phyloP scores from a whole-genome alignment of 2,888 invertebrate genomes.

The Drosophila testacea region DNA sequence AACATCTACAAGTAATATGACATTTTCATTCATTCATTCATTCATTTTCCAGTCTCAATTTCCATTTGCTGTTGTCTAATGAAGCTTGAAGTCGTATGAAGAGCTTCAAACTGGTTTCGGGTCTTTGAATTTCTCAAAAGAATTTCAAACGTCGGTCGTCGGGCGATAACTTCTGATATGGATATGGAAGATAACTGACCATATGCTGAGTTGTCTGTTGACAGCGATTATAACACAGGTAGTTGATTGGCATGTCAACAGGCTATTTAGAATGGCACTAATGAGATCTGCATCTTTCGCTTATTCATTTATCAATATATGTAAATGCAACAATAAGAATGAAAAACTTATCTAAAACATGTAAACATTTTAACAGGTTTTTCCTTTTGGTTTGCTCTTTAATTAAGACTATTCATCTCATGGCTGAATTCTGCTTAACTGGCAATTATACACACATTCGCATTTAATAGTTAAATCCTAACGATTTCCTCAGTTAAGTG shows the following conservation, averaged over 20 bases:
- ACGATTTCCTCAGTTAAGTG: slow-evolving; percentile 65
- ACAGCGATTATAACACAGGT: slow-evolving; percentile 41
- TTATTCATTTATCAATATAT: background rate
- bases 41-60: slow-evolving; percentile 19
- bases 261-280: slow-evolving; percentile 21
- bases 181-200: slow-evolving; percentile 52
- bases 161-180: slow-evolving; percentile 66
- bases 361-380: background rate
- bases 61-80: slow-evolving; percentile 50
- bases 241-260: slow-evolving; percentile 44
- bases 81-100: slow-evolving; percentile 50
- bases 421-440: slow-evolving; percentile 29
- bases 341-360: slow-evolving; percentile 8
- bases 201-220: slow-evolving; percentile 47
- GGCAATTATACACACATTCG: slow-evolving; percentile 42
- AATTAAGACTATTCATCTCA: background rate
- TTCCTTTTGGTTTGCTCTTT: background rate
- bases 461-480: slow-evolving; percentile 63
- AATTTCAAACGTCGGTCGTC: slow-evolving; percentile 47
- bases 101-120: slow-evolving; percentile 58
- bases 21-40: slow-evolving; percentile 34
- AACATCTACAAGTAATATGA: slow-evolving; percentile 44
- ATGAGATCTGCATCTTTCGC: slow-evolving; percentile 5
- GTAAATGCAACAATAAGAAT: slow-evolving; percentile 7
- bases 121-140: slow-evolving; percentile 8